Evolutionary conservation across 2,113 vertebrate species (phyloP), one percentile per base, ranked within the genome.

Genomic region (Poeciliopsis prolifica): DNA sequence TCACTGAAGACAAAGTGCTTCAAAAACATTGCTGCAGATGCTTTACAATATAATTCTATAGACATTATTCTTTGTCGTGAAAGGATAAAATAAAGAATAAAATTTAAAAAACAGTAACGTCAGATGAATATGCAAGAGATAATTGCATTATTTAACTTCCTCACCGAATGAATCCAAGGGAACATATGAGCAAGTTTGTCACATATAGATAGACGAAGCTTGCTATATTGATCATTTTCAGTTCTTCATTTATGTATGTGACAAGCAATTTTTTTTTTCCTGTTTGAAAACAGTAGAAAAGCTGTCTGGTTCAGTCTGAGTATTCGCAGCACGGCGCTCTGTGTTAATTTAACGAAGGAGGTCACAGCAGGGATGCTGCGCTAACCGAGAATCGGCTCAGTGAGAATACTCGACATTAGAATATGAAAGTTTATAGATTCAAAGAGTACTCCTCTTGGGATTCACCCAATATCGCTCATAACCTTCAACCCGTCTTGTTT

Each of bases 371-470:
- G 87, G 87, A 85, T 68, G 85, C 86, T 72, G 61, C 61, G 70
- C 78, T 80, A 81, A 83, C 80, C 37, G 69, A 82, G 77, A 84
- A 72, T 24, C 75, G 10, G 69, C 72, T 87, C 84, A 9, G 65
- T 76, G 80, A 86, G 73, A 79, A 89, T 76, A 85, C 65, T 83
- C 85, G 67, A 82, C 85, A 87, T 91, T 91, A 83, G 87, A 92
- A 92, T 90, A 90, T 87, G 82, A 90, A 92, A 90, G 89, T 93
- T 92, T 88, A 78, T 82, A 80, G 74, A 90, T 87, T 91, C 89
- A 89, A 68, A 4, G 51, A 84, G 91, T 78, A 87, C 91, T 92
- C 86, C 82, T 89, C 85, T 89, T 15, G 40, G 76, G 72, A 75
- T 88, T 90, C 79, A 84, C 86, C 87, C 67, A 60, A 83, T 67